Evolutionary conservation across 2,113 vertebrate species (phyloP).

Genomic region (Sciurus niger): DNA sequence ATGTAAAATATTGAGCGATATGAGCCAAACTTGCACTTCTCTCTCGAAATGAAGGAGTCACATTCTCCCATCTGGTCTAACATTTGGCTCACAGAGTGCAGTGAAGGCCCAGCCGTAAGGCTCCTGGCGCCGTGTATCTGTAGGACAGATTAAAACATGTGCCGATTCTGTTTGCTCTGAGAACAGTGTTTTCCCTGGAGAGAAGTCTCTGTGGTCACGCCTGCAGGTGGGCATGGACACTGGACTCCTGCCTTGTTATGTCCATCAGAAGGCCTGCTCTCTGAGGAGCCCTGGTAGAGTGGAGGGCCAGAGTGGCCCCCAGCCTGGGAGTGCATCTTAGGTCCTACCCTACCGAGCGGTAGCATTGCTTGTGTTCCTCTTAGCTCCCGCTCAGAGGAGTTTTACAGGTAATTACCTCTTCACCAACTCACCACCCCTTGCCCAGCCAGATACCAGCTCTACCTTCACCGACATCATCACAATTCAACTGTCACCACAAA

Average conservation of each 20-base stretch:
- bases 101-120: neutral
- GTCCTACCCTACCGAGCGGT: rapidly evolving
- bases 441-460: neutral
- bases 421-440: neutral
- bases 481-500: neutral
- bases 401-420: neutral
- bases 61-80: neutral
- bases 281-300: neutral
- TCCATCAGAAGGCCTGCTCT: no score
- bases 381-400: rapidly evolving
- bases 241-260: neutral
- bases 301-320: rapidly evolving
- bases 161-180: conserved; percentile 62
- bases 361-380: rapidly evolving
- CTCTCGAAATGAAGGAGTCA: conserved; percentile 41
- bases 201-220: conserved; percentile 42
- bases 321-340: neutral
- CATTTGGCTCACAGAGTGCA: conserved; percentile 36
- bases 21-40: neutral
- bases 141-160: conserved; percentile 29
- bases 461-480: neutral
- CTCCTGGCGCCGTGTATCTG: neutral
- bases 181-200: conserved; percentile 43
- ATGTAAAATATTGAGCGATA: neutral
- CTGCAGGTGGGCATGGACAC: neutral